Evolutionary conservation across 2,797 vertebrate genomes (phyloP).

Genomic region (Hybognathus amarus): DNA sequence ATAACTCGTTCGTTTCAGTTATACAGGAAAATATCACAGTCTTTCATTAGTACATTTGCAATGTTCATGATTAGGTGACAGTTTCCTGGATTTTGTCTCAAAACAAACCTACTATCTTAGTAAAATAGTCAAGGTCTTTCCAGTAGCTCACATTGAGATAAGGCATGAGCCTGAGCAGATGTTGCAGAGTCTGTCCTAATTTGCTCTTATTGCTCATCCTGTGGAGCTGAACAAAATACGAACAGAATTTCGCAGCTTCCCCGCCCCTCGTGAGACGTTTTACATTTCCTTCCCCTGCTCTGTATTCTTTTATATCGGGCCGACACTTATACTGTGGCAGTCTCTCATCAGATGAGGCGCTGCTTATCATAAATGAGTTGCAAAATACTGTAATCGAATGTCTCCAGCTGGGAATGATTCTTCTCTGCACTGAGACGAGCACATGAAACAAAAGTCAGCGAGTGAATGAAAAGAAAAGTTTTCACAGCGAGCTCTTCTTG

Average conservation of each 20-base stretch:
- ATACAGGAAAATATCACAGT: neutral
- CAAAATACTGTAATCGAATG: slow-evolving; percentile 54
- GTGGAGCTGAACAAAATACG: slow-evolving; percentile 36
- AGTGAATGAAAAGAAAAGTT: slow-evolving; percentile 12
- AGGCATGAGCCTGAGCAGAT: slow-evolving; percentile 19
- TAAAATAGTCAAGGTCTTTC: neutral
- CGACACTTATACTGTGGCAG: slow-evolving; percentile 13
- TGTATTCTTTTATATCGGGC: slow-evolving; percentile 43
- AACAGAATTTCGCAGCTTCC: slow-evolving; percentile 13
- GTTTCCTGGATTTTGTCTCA: neutral
- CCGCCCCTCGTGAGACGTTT: slow-evolving; percentile 16
- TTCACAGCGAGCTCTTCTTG: neutral
- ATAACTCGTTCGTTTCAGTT: neutral
- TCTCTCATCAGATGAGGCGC: slow-evolving; percentile 51
- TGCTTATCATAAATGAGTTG: slow-evolving; percentile 55
- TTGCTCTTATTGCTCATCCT: slow-evolving; percentile 43
- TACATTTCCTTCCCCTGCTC: slow-evolving; percentile 26
- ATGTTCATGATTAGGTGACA: neutral
- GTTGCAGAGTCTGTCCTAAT: slow-evolving; percentile 35
- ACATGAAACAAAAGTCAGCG: slow-evolving; percentile 22
- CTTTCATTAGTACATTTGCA: slow-evolving; percentile 1
- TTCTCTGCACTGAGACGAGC: slow-evolving; percentile 15
- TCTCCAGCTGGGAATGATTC: slow-evolving; percentile 46
- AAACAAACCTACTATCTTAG: neutral
- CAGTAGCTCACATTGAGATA: neutral